Evolutionary conservation across 1,140 invertebrate genomes (phyloP).

Genomic region (Rhopalosiphum padi): DNA sequence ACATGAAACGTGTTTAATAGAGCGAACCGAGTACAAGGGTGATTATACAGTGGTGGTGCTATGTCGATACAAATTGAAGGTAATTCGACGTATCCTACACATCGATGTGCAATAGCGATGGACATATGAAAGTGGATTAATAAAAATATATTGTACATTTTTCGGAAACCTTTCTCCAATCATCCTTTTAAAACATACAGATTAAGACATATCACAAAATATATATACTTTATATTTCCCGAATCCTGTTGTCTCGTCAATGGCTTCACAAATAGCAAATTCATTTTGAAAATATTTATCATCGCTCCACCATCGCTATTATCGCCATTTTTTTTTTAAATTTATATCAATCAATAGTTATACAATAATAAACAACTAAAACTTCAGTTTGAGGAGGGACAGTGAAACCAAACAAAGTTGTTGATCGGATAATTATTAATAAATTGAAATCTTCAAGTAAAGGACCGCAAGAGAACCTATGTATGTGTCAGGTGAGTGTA

Average conservation of each 20-base stretch:
- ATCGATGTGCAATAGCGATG: background rate
- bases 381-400: background rate
- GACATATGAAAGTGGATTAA: background rate
- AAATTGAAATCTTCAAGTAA: slow-evolving; percentile 10
- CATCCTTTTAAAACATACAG: too few species aligned
- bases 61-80: background rate
- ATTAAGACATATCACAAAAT: background rate
- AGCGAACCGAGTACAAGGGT: background rate
- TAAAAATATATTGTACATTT: background rate
- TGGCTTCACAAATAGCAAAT: background rate
- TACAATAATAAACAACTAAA: background rate
- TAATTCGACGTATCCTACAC: background rate
- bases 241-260: background rate
- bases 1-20: background rate
- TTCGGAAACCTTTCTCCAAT: background rate
- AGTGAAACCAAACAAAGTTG: background rate
- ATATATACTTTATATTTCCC: background rate
- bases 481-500: background rate
- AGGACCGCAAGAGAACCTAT: background rate
- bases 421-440: background rate
- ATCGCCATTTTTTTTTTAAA: background rate
- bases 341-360: background rate
- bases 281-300: background rate
- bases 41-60: background rate
- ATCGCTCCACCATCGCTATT: background rate